Conservation (phyloP, 2,797 vertebrate species). For the Tauraco hartlaubi region DNA sequence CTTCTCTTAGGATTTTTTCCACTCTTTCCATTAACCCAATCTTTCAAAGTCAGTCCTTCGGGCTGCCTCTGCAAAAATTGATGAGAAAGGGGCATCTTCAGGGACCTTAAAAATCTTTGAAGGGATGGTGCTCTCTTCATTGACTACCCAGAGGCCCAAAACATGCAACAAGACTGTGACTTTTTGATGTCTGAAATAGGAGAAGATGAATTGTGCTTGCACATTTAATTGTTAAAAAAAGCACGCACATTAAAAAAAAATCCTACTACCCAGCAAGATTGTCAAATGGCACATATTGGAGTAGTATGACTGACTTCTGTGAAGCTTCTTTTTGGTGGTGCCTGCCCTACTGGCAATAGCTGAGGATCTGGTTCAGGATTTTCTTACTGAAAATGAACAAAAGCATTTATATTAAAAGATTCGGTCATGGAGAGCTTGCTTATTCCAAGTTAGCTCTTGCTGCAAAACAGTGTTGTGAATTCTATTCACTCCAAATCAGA, state of each 20-base stretch:
- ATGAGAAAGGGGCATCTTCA: not conserved
- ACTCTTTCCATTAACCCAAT: not conserved
- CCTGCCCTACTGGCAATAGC: not conserved
- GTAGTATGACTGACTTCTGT: not conserved
- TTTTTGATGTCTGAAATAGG: not conserved
- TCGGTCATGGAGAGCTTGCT: not conserved
- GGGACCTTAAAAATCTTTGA: not conserved
- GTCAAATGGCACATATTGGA: not conserved
- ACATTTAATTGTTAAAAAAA: not conserved
- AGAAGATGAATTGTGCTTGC: fast-evolving
- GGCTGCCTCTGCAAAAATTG: not conserved
- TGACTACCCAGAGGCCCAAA: not conserved
- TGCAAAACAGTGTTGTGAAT: not conserved
- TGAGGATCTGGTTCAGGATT: not conserved
- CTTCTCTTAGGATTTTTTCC: not conserved
- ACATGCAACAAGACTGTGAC: not conserved
- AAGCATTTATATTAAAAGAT: slow-evolving; percentile 16
- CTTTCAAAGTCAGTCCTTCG: not conserved
- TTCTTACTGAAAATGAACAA: not conserved
- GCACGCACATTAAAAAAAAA: not conserved
- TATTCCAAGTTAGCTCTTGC: not conserved
- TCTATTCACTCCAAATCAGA: not conserved
- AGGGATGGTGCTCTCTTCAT: not conserved
- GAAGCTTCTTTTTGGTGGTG: not conserved
- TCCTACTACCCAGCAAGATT: not conserved